Evolutionary conservation across 2,797 vertebrate genomes (phyloP).

Genomic region (Halcyon smyrnensis): DNA sequence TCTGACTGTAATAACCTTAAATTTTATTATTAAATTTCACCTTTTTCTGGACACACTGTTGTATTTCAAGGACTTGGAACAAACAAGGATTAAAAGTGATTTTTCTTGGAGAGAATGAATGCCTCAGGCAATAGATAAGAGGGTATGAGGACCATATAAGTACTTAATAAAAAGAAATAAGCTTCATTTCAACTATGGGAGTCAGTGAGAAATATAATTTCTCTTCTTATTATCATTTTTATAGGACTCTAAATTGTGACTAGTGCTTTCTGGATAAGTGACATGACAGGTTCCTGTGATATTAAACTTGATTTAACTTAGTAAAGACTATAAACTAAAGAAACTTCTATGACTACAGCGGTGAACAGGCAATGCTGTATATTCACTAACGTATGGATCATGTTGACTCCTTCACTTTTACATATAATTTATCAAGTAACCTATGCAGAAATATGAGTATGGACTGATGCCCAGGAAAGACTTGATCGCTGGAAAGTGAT

Average conservation of each 20-base stretch:
- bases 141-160: background rate
- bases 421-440: background rate
- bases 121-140: conserved; percentile 6
- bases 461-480: background rate
- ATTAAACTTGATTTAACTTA: conserved; percentile 12
- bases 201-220: conserved; percentile 22
- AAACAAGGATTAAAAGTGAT: conserved; percentile 29
- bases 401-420: background rate
- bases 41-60: background rate
- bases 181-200: background rate
- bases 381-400: background rate
- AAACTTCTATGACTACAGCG: background rate
- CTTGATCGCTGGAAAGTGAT: background rate
- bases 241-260: conserved; percentile 30
- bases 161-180: conserved; percentile 49
- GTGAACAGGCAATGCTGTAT: background rate
- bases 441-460: background rate
- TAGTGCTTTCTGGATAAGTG: background rate
- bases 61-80: background rate
- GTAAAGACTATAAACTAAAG: background rate
- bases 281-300: background rate
- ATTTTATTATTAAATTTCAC: background rate
- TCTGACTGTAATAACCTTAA: background rate
- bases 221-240: conserved; percentile 40
- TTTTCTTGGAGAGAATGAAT: conserved; percentile 10